phyloP scores from a whole-genome alignment of 2,113 vertebrate species.

The Cryptomyrus ogoouensis region DNA sequence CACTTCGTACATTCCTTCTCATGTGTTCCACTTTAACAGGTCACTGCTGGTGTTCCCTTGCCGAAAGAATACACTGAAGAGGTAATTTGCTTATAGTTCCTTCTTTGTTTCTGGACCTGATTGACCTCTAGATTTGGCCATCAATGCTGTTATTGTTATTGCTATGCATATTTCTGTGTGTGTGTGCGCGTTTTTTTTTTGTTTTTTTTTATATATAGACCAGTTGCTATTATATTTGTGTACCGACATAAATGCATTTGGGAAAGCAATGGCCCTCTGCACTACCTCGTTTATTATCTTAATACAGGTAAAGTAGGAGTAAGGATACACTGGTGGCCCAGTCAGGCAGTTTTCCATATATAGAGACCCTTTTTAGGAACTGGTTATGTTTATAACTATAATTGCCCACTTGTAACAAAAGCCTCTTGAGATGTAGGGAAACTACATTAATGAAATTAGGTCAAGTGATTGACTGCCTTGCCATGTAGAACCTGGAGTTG shows the following conservation, averaged over 20 bases:
- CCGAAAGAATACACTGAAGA: constrained; percentile 86
- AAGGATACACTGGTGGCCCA: not conserved
- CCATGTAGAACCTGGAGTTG: constrained; percentile 77
- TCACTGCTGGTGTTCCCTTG: constrained; percentile 85
- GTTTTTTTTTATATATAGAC: not conserved
- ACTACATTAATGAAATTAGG: constrained; percentile 3
- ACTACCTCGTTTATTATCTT: not conserved
- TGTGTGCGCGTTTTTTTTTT: too few relatives aligned
- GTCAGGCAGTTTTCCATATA: not conserved
- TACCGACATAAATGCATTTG: not conserved
- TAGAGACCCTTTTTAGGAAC: not conserved
- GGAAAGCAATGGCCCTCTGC: too few relatives aligned
- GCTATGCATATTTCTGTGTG: not conserved
- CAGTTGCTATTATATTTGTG: not conserved
- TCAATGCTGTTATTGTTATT: not conserved
- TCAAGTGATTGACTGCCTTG: constrained; percentile 3
- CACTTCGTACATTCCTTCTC: not conserved
- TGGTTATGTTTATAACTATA: not conserved
- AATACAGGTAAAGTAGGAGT: not conserved
- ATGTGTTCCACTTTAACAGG: constrained; percentile 54
- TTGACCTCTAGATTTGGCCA: not conserved
- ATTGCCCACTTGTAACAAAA: not conserved
- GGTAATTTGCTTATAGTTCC: constrained; percentile 58
- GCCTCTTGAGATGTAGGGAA: not conserved
- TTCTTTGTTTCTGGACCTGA: not conserved